phyloP scores from a whole-genome alignment of 2,797 vertebrate genomes.

The Myiothlypis coronata region DNA sequence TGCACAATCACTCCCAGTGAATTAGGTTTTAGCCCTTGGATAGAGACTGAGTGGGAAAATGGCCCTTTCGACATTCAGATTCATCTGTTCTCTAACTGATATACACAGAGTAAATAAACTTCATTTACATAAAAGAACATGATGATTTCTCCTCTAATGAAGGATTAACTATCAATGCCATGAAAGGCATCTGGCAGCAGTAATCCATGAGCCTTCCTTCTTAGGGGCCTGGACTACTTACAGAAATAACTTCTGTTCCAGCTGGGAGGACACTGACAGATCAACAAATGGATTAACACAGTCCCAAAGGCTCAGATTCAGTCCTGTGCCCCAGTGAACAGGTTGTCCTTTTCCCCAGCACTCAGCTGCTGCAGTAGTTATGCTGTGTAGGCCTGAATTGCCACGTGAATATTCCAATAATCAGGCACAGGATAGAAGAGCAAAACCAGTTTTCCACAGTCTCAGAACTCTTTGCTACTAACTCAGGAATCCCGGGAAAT shows the following conservation, averaged over 20 bases:
- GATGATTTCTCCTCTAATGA: not conserved
- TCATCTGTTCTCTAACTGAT: not conserved
- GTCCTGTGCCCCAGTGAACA: not conserved
- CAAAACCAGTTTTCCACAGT: not conserved
- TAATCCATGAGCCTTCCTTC: not conserved
- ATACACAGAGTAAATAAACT: not conserved
- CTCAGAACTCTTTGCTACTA: not conserved
- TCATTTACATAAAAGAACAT: not conserved
- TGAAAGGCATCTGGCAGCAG: not conserved
- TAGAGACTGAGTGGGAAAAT: not conserved
- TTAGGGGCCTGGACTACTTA: not conserved
- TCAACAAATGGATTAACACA: not conserved
- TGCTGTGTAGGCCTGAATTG: accelerated
- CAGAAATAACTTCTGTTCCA: not conserved
- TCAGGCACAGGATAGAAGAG: not conserved
- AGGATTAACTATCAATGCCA: not conserved
- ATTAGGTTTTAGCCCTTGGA: not conserved
- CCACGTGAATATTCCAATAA: not conserved
- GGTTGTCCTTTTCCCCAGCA: not conserved
- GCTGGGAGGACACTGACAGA: not conserved
- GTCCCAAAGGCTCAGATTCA: not conserved
- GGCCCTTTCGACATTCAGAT: not conserved
- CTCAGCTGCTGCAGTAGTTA: not conserved
- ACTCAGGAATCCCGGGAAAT: not conserved
- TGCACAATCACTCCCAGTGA: not conserved